These are phyloP conservation scores for Drosophila cardini DNA, from an alignment of 1,140 invertebrate species.

Conservation along the genomic window DNA sequence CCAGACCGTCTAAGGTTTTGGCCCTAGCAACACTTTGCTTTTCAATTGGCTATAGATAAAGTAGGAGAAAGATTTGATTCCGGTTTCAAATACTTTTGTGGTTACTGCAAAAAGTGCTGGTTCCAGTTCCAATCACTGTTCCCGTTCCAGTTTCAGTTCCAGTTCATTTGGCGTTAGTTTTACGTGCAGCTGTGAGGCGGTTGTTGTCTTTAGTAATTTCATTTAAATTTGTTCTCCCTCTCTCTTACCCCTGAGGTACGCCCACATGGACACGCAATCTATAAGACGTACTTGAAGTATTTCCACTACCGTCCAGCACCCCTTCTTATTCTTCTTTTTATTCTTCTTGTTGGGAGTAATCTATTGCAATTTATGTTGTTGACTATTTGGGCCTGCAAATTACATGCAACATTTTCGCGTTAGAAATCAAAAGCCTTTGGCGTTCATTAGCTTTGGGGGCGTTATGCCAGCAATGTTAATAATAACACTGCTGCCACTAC, in stretches of 20 bases:
- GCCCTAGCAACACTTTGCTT: neutral
- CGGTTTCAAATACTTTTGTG: too few species aligned
- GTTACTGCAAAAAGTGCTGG: neutral
- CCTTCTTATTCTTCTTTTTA: slow-evolving; percentile 1
- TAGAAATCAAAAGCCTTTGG: slow-evolving; percentile 81
- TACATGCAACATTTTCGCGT: slow-evolving; percentile 78
- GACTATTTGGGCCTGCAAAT: slow-evolving; percentile 77
- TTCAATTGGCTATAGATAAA: neutral
- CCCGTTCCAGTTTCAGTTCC: slow-evolving; percentile 22
- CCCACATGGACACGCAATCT: slow-evolving; percentile 44
- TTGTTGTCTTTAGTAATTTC: slow-evolving; percentile 37
- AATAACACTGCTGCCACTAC: slow-evolving; percentile 34
- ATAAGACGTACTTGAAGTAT: slow-evolving; percentile 23
- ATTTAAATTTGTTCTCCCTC: slow-evolving; percentile 43
- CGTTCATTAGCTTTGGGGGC: slow-evolving; percentile 84
- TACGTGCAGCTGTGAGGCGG: slow-evolving; percentile 32
- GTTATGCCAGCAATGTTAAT: slow-evolving; percentile 67
- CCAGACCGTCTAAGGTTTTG: slow-evolving; percentile 3
- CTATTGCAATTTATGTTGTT: slow-evolving; percentile 77
- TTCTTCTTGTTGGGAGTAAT: slow-evolving; percentile 21
- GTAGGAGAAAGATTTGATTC: neutral
- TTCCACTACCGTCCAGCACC: neutral
- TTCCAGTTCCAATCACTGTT: neutral
- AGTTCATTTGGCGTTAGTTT: slow-evolving; percentile 36
- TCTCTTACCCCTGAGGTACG: slow-evolving; percentile 33